These are phyloP conservation scores for Caenorhabditis drosophilae DNA, from an alignment of 2,888 invertebrate species.

Conservation along the genomic window DNA sequence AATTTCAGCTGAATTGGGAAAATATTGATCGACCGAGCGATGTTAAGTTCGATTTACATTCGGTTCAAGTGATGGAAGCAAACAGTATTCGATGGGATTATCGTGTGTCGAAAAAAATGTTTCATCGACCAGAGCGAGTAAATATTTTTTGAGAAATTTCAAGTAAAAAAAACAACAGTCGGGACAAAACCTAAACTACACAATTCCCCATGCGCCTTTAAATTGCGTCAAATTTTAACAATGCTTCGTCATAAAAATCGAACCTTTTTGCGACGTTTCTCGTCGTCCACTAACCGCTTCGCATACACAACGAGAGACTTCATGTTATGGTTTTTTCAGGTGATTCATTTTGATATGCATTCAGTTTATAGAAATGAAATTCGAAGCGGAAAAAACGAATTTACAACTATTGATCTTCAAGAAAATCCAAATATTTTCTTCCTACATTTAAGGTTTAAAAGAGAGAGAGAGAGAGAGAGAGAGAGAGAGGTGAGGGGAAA, in stretches of 20 bases:
- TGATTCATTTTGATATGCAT: conserved; percentile 42
- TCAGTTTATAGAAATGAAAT: conserved; percentile 36
- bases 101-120: conserved; percentile 44
- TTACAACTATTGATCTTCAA: conserved; percentile 29
- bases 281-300: too few species aligned
- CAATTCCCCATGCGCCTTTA: too few species aligned
- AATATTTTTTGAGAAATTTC: too few species aligned
- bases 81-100: conserved; percentile 40
- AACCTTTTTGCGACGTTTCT: too few species aligned
- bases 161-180: too few species aligned
- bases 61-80: conserved; percentile 18
- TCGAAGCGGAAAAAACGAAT: conserved; percentile 7
- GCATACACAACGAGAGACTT: too few species aligned
- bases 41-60: conserved; percentile 21
- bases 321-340: too few species aligned
- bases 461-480: neutral
- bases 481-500: neutral
- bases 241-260: too few species aligned
- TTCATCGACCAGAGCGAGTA: conserved; percentile 47
- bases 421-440: conserved; percentile 27
- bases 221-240: too few species aligned
- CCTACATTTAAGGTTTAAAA: conserved; percentile 26
- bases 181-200: too few species aligned
- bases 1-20: conserved; percentile 35
- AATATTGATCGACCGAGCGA: conserved; percentile 11